Conservation (phyloP, 2,888 invertebrate genomes). For the Uloborus plumipes region DNA sequence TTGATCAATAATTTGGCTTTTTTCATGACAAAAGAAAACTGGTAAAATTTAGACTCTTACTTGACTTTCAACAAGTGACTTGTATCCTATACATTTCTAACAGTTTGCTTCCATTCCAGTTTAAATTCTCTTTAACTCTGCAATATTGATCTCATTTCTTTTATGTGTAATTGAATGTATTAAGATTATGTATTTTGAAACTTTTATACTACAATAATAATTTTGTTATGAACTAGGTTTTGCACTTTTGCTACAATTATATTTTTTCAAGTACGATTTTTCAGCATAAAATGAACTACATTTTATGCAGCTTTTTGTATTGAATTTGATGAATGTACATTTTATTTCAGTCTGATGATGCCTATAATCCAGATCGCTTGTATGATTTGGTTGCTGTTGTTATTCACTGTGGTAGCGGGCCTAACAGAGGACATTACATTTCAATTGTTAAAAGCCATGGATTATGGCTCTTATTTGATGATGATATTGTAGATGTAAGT, state of each 20-base stretch:
- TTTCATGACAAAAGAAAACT: too few species aligned
- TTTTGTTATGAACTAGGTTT: too few species aligned
- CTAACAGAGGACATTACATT: slow-evolving; percentile 99
- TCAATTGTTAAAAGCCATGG: slow-evolving; percentile 99
- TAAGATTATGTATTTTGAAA: too few species aligned
- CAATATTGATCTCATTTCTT: background rate
- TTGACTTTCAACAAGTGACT: too few species aligned
- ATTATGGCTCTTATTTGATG: slow-evolving; percentile 99
- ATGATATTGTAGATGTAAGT: slow-evolving; percentile 99
- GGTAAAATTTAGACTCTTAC: too few species aligned
- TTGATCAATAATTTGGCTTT: too few species aligned
- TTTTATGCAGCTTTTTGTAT: background rate
- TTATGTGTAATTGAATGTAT: background rate
- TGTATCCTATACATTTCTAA: too few species aligned
- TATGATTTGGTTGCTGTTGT: slow-evolving; percentile 99
- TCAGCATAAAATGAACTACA: background rate
- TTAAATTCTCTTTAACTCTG: too few species aligned
- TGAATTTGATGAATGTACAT: background rate
- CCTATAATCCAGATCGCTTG: slow-evolving; percentile 95
- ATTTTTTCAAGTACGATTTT: background rate
- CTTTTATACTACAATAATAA: too few species aligned
- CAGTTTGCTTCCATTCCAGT: too few species aligned
- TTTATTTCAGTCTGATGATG: slow-evolving; percentile 91
- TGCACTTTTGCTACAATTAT: background rate
- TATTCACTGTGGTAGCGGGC: slow-evolving; percentile 99